Evolutionary conservation across 1,140 invertebrate genomes (phyloP).

Genomic region (Macrobrachium rosenbergii): DNA sequence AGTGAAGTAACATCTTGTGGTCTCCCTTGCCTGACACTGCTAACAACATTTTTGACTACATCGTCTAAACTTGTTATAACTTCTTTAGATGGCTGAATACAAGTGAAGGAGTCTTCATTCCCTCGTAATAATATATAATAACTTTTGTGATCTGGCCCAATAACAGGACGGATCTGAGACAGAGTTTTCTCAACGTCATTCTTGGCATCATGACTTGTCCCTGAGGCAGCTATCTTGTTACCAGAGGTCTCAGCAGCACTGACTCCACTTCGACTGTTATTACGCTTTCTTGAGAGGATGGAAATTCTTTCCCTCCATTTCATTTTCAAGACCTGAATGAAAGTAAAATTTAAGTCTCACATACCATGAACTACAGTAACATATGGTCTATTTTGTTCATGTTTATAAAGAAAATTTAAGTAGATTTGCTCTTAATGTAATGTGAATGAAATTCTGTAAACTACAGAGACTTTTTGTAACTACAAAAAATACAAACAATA

Average conservation of each 20-base stretch:
- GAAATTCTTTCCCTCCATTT: constrained; percentile 57
- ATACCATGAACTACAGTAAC: too few relatives aligned
- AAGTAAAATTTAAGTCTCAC: not conserved
- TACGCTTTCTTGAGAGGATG: constrained; percentile 51
- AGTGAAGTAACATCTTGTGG: constrained; percentile 10
- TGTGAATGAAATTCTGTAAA: too few relatives aligned
- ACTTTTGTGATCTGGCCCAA: constrained; percentile 55
- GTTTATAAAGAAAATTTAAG: too few relatives aligned
- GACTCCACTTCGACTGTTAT: not conserved
- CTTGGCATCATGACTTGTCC: constrained; percentile 12
- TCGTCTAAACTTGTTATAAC: constrained; percentile 51
- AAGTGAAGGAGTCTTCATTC: constrained; percentile 46
- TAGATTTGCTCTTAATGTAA: too few relatives aligned
- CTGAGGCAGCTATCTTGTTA: constrained; percentile 6
- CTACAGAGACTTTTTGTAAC: too few relatives aligned
- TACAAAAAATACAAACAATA: too few relatives aligned
- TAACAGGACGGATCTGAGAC: constrained; percentile 53
- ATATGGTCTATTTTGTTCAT: too few relatives aligned
- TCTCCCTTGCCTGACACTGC: constrained; percentile 14
- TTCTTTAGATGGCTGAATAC: constrained; percentile 51
- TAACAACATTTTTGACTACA: constrained; percentile 48
- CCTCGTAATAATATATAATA: constrained; percentile 54
- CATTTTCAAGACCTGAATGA: constrained; percentile 41
- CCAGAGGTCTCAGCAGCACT: not conserved
- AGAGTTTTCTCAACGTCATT: constrained; percentile 48